Conservation (phyloP, 2,888 invertebrate species). For the Argynnis bischoffii region DNA sequence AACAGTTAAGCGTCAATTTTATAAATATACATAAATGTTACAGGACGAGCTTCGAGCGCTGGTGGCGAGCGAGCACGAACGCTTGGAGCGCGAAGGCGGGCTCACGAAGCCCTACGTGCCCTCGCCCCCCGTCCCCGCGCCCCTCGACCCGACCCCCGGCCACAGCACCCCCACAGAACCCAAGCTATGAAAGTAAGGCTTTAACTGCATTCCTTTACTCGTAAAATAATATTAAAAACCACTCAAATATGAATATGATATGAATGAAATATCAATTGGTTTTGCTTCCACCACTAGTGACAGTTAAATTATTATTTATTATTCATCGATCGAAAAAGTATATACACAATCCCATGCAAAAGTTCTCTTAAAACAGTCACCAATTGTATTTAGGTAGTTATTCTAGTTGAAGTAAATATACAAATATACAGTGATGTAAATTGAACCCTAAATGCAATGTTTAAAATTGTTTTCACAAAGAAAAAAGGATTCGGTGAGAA, state of each 20-base stretch:
- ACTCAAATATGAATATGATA: background rate
- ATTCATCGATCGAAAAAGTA: too few species aligned
- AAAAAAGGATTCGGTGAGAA: too few species aligned
- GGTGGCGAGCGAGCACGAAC: conserved; percentile 80
- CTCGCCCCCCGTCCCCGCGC: conserved; percentile 22
- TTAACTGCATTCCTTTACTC: conserved; percentile 6
- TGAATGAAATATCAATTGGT: too few species aligned
- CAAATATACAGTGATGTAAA: too few species aligned
- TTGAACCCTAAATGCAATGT: too few species aligned
- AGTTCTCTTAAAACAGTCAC: too few species aligned
- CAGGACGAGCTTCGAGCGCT: conserved; percentile 85
- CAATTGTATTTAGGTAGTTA: too few species aligned
- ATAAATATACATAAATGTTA: conserved; percentile 31
- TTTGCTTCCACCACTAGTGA: background rate
- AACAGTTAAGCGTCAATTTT: background rate
- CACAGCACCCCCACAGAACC: conserved; percentile 44
- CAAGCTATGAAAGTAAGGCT: conserved; percentile 48
- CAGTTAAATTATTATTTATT: too few species aligned
- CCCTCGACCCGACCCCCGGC: conserved; percentile 7
- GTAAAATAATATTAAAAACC: background rate
- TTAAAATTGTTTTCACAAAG: too few species aligned
- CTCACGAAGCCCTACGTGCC: conserved; percentile 44
- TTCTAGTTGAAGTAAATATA: too few species aligned
- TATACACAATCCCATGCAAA: too few species aligned
- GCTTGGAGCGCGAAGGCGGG: conserved; percentile 65